Percentiles rank a stretch among this genome's conserved stretches.
Conservation (phyloP, 2,797 vertebrate genomes). For the Sebastes oblongus region DNA sequence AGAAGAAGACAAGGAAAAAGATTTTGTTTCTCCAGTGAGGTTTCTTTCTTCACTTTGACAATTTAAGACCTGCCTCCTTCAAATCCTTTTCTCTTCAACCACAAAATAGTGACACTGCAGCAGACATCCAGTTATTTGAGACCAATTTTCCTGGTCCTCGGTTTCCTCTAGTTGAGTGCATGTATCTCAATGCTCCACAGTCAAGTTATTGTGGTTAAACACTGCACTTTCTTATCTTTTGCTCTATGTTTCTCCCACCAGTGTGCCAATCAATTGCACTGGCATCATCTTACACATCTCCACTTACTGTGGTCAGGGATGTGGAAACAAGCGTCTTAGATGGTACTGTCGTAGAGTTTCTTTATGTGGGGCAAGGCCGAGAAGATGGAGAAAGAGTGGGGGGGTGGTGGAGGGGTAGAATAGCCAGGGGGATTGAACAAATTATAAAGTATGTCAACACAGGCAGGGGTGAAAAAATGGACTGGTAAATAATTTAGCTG, state of each 20-base stretch:
- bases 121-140: constrained; percentile 38
- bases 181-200: constrained; percentile 33
- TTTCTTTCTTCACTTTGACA: constrained; percentile 1
- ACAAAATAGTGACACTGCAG: constrained; percentile 18
- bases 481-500: constrained; percentile 74
- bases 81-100: neutral
- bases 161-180: constrained; percentile 28
- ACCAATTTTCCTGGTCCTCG: constrained; percentile 27
- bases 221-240: constrained; percentile 54
- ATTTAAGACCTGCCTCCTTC: neutral
- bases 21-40: neutral
- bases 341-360: constrained; percentile 38
- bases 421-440: constrained; percentile 56
- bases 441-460: constrained; percentile 74
- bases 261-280: constrained; percentile 56
- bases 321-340: constrained; percentile 64
- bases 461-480: constrained; percentile 59
- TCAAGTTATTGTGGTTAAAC: constrained; percentile 54
- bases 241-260: constrained; percentile 54
- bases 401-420: neutral
- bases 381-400: constrained; percentile 15
- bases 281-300: constrained; percentile 68
- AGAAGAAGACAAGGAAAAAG: constrained; percentile 5
- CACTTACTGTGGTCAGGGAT: constrained; percentile 61
- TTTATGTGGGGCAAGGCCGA: constrained; percentile 37